Conservation (phyloP, 2,113 vertebrate genomes). For the Malaclemys terrapin region DNA sequence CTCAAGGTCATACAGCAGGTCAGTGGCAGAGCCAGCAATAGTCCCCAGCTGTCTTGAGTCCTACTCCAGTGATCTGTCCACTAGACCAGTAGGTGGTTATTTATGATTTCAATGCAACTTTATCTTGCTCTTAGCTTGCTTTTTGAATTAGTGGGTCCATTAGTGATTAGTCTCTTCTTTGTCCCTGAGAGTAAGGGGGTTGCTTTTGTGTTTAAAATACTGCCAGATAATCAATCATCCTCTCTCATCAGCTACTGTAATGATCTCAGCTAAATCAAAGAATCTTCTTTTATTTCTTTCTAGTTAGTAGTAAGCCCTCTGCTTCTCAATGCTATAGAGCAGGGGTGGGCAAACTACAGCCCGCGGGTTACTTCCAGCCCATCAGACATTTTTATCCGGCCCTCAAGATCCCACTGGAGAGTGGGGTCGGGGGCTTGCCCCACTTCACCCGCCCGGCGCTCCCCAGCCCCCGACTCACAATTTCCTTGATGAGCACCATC, state of each 20-base stretch:
- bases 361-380: too few species aligned
- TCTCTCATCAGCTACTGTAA: constrained; percentile 48
- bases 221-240: constrained; percentile 34
- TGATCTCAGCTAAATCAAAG: constrained; percentile 2
- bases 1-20: background rate
- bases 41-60: background rate
- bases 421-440: too few species aligned
- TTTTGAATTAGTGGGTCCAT: background rate
- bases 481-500: too few species aligned
- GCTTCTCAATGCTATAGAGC: background rate
- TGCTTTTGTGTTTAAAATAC: background rate
- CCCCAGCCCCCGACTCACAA: too few species aligned
- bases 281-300: constrained; percentile 51
- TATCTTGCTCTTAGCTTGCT: background rate
- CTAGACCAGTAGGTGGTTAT: background rate
- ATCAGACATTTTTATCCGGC: too few species aligned
- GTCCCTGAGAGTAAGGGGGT: background rate
- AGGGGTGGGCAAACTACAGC: too few species aligned
- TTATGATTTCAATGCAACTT: background rate
- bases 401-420: too few species aligned
- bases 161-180: background rate
- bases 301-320: background rate
- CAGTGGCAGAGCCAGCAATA: background rate
- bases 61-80: background rate
- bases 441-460: too few species aligned